Conservation (phyloP, 2,888 invertebrate genomes). For the Ptychoptera contaminata region DNA sequence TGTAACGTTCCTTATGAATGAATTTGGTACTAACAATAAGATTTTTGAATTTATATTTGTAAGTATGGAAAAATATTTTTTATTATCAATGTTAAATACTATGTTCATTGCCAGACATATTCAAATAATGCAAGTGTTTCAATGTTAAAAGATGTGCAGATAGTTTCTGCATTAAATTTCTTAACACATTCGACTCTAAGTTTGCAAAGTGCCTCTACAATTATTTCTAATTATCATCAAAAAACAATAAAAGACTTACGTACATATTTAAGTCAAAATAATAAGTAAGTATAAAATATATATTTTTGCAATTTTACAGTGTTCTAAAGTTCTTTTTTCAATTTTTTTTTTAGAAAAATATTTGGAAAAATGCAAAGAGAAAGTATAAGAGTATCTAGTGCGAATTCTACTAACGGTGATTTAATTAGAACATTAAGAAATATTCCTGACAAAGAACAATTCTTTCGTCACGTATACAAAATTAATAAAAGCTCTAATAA, state of each 20-base stretch:
- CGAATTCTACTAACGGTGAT: slow-evolving; percentile 18
- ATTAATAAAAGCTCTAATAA: slow-evolving; percentile 9
- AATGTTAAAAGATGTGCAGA: slow-evolving; percentile 18
- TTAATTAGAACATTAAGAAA: slow-evolving; percentile 23
- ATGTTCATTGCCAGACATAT: slow-evolving; percentile 17
- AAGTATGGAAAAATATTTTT: too few relatives aligned
- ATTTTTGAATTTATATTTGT: slow-evolving; percentile 16
- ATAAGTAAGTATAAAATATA: slow-evolving; percentile 15
- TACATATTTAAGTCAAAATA: slow-evolving; percentile 19
- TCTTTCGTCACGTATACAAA: slow-evolving; percentile 24
- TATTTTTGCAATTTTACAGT: too few relatives aligned
- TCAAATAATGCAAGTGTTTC: slow-evolving; percentile 19
- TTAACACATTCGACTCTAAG: slow-evolving; percentile 25
- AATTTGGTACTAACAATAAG: slow-evolving; percentile 20
- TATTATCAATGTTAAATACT: too few relatives aligned
- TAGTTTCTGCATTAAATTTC: slow-evolving; percentile 22
- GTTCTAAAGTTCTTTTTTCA: too few relatives aligned
- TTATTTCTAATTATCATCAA: slow-evolving; percentile 17
- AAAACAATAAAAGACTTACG: slow-evolving; percentile 16
- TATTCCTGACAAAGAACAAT: slow-evolving; percentile 19
- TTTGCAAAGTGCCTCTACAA: slow-evolving; percentile 22
- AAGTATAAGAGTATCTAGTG: slow-evolving; percentile 19
- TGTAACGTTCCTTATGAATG: slow-evolving; percentile 21
- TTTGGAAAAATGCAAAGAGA: slow-evolving; percentile 23
- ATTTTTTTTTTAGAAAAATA: slow-evolving; percentile 15